Percentiles rank a stretch among this genome's conserved stretches.
phyloP scores from a whole-genome alignment of 1,140 invertebrate genomes.

The Mesaphorura yosii region DNA sequence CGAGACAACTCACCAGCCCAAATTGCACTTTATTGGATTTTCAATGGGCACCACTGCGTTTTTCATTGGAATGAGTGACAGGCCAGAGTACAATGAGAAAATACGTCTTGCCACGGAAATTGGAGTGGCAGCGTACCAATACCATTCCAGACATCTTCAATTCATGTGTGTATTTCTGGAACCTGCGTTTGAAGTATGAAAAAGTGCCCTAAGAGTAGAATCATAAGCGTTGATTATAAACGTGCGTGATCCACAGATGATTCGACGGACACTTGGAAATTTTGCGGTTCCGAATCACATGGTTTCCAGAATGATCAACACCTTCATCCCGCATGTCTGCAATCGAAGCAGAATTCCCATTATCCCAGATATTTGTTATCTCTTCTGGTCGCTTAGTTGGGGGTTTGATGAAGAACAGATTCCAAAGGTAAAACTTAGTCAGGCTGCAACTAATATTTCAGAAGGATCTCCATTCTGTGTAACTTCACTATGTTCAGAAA shows the following conservation, averaged over 20 bases:
- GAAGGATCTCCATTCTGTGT: no score
- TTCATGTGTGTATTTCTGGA: slow-evolving; percentile 1
- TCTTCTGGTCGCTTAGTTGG: no score
- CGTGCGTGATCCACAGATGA: no score
- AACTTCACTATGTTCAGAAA: slow-evolving; percentile 1
- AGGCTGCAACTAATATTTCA: no score
- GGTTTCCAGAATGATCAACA: no score
- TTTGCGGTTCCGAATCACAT: slow-evolving; percentile 16
- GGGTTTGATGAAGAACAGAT: no score
- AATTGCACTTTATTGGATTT: slow-evolving; percentile 54
- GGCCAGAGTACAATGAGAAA: slow-evolving; percentile 53
- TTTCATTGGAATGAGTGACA: slow-evolving; percentile 38
- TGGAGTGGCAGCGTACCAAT: slow-evolving; percentile 14
- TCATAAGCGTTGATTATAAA: no score
- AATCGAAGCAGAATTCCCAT: no score
- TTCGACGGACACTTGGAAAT: slow-evolving; percentile 9
- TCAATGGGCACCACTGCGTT: slow-evolving; percentile 33
- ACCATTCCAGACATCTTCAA: slow-evolving; percentile 11
- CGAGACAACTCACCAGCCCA: slow-evolving; percentile 39
- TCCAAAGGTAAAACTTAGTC: no score
- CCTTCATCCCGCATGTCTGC: no score
- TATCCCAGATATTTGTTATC: no score
- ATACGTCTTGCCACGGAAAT: slow-evolving; percentile 35
- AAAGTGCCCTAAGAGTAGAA: slow-evolving; percentile 49
- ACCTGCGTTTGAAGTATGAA: slow-evolving; percentile 24